A percentile compares a stretch with the other conserved stretches of the same genome.
phyloP scores from a whole-genome alignment of 2,888 invertebrate genomes.

The Cepaea hortensis region DNA sequence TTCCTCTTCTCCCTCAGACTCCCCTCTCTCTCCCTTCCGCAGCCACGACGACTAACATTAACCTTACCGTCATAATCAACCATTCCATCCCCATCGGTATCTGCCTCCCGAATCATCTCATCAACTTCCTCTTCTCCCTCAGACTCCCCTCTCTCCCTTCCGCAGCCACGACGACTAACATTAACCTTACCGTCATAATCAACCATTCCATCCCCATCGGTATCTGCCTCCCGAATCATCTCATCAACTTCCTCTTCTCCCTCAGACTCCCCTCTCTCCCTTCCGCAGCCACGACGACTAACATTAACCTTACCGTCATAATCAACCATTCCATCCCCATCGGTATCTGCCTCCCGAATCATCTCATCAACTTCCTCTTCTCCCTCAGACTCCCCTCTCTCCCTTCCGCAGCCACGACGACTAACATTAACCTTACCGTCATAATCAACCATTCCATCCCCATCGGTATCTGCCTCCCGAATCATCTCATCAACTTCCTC shows the following conservation, averaged over 20 bases:
- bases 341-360: constrained; percentile 84
- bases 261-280: background rate
- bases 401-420: background rate
- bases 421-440: background rate
- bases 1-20: constrained; percentile 48
- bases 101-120: constrained; percentile 76
- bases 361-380: constrained; percentile 58
- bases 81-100: constrained; percentile 96
- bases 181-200: background rate
- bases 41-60: background rate
- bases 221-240: constrained; percentile 80
- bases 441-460: constrained; percentile 84
- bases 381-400: background rate
- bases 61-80: background rate
- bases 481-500: constrained; percentile 60
- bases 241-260: constrained; percentile 56
- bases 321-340: constrained; percentile 88
- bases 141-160: too few relatives aligned
- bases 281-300: background rate
- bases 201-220: constrained; percentile 92
- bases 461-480: constrained; percentile 88
- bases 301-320: background rate
- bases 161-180: background rate
- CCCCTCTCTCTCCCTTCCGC: background rate
- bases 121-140: constrained; percentile 53